Base-by-base conservation (phyloP, 2,888 invertebrate species). In the Rhopalosiphum nymphaeae region DNA sequence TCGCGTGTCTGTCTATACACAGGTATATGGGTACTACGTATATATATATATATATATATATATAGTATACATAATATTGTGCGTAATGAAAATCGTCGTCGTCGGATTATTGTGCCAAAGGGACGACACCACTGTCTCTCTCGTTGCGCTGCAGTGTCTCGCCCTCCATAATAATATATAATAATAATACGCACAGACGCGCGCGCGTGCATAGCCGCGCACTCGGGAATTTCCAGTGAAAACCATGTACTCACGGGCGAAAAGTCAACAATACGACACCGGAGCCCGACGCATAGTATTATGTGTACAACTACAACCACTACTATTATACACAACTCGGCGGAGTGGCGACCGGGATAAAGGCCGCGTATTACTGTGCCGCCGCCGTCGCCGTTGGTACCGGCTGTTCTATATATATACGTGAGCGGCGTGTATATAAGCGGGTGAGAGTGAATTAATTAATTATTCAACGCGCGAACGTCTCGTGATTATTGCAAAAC, bases 31-130 rank as follows among this genome's bases (percentile, higher is more conserved):
- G 13, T 49, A 49, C 13, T 67, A 7, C 26, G 11, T 10, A 29
- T 9, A 26, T 57, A 25, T 61, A 29, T 57, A 29, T 10, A 57
- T 26, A 25, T 57, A 57, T 57, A 26, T 29, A 3, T 57, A 0
- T 29, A 57, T 29, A 26, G 29, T 67, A 16, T n/a, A n/a, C 36
- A 78, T 21, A 21, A 21, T 78, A 36, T 78, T 21, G 78, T 78
- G 78, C 78, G 78, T 78, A 78, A 78, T 78, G 78, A 78, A 78
- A 78, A 78, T 78, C 78, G 53, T 53, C 53, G 53, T 53, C 78
- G 78, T n/a, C 7, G 36, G 36, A 78, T 78, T 78, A 36, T 36
- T 78, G 78, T 78, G 78, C 78, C 78, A 36, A 36, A 78, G 78
- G 78, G 78, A 78, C 78, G 3, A 36, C 36, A 0, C 16, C 21